A percentile compares a stretch with the other conserved stretches of the same genome.
Evolutionary conservation across 1,140 invertebrate genomes (phyloP).

Genomic region (Leptinotarsa texana): DNA sequence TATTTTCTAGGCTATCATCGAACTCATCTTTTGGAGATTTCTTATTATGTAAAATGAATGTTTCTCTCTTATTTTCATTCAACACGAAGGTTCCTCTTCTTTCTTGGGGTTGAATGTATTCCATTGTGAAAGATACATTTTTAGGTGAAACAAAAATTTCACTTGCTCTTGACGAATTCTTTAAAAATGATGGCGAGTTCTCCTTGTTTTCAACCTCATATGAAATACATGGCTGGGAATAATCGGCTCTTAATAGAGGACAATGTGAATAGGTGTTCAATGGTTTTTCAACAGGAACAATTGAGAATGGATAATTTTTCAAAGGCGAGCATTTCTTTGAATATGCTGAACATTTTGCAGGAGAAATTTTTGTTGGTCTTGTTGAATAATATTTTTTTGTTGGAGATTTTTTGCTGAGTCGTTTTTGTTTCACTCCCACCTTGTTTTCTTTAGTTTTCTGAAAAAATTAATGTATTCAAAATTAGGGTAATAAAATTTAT

Average conservation of each 20-base stretch:
- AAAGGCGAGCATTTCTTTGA: conserved; percentile 1
- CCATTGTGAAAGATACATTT: conserved; percentile 21
- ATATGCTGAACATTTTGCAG: background rate
- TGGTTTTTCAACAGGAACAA: background rate
- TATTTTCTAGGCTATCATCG: conserved; percentile 38
- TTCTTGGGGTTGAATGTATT: conserved; percentile 6
- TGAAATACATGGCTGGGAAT: too few relatives aligned
- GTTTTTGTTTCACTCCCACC: conserved; percentile 2
- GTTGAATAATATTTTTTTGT: conserved; percentile 30
- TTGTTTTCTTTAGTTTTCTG: too few relatives aligned
- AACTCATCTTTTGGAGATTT: conserved; percentile 13
- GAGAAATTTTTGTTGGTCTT: conserved; percentile 27
- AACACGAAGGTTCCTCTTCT: conserved; percentile 36
- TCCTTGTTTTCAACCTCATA: conserved; percentile 20
- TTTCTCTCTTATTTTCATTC: conserved; percentile 3
- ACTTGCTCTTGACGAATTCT: background rate
- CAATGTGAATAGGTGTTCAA: background rate
- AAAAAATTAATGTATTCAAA: too few relatives aligned
- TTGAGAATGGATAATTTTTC: conserved; percentile 6
- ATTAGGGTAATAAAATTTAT: too few relatives aligned
- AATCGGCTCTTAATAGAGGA: too few relatives aligned
- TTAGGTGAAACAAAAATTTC: conserved; percentile 27
- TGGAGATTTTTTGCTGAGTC: conserved; percentile 11
- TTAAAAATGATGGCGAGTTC: conserved; percentile 19
- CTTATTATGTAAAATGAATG: background rate